phyloP scores from a whole-genome alignment of 1,140 invertebrate genomes.

The Camponotus vicinus region DNA sequence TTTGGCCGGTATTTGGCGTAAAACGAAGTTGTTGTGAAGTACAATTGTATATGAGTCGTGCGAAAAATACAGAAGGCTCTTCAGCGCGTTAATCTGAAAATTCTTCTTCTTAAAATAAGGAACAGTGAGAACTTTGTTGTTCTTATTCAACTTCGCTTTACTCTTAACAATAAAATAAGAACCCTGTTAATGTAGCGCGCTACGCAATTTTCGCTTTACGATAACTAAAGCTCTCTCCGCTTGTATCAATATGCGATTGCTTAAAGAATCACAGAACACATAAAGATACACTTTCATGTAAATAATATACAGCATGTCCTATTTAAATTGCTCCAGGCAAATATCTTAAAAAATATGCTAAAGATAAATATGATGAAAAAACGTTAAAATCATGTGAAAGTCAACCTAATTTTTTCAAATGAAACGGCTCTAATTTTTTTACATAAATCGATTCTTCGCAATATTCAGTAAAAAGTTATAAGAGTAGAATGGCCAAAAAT shows the following conservation, averaged over 20 bases:
- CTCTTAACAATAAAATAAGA: conserved; percentile 35
- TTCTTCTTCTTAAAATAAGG: not conserved
- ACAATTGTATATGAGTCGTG: not conserved
- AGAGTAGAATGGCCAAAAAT: no score
- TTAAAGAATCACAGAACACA: conserved; percentile 36
- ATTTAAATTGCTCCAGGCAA: no score
- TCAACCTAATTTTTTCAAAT: no score
- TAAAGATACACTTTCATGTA: not conserved
- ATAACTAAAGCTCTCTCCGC: not conserved
- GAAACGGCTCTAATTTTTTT: no score
- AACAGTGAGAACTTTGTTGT: not conserved
- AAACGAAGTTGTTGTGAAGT: conserved; percentile 34
- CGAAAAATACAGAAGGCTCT: not conserved
- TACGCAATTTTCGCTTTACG: conserved; percentile 2
- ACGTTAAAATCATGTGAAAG: no score
- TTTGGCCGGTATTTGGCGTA: conserved; percentile 48
- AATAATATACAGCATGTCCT: not conserved
- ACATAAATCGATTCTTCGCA: no score
- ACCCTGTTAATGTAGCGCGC: conserved; percentile 15
- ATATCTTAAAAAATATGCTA: not conserved
- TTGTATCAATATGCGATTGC: not conserved
- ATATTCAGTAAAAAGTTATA: no score
- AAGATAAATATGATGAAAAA: no score
- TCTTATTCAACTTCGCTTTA: conserved; percentile 10
- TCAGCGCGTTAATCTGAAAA: not conserved